Evolutionary conservation across 1,140 invertebrate genomes (phyloP).

Genomic region (Polypedilum pembai): DNA sequence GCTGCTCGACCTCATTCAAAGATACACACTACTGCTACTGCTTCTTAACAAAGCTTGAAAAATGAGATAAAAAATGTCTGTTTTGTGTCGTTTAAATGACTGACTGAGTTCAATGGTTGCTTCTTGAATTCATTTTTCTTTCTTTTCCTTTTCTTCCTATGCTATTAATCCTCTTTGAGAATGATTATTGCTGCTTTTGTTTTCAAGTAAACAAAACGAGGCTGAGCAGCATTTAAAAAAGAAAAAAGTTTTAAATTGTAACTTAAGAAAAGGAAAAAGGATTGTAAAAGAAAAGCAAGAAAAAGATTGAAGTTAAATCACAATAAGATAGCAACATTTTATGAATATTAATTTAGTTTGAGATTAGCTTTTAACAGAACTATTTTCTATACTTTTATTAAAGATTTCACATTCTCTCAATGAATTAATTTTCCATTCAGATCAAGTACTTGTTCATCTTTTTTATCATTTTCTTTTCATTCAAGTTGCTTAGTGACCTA

Average conservation of each 20-base stretch:
- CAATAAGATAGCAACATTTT: background rate
- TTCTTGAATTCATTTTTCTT: background rate
- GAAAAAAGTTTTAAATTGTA: background rate
- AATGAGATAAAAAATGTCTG: background rate
- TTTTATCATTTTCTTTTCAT: no score
- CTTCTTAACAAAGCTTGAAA: no score
- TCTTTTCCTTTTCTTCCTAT: background rate
- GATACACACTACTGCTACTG: no score
- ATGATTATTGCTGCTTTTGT: background rate
- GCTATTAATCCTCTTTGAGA: background rate
- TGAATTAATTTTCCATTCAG: no score
- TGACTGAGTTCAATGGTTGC: background rate
- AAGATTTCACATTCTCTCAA: no score
- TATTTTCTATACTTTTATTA: no score
- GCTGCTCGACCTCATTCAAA: no score
- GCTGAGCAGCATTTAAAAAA: background rate
- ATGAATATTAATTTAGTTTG: background rate
- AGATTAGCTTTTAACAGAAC: no score
- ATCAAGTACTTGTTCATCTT: no score
- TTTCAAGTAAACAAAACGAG: no score
- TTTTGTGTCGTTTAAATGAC: constrained; percentile 11
- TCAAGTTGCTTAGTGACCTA: no score
- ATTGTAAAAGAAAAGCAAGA: background rate
- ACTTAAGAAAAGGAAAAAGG: background rate
- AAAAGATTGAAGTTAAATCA: background rate